phyloP scores from a whole-genome alignment of 2,113 vertebrate species.

The Pelmatolapia mariae region DNA sequence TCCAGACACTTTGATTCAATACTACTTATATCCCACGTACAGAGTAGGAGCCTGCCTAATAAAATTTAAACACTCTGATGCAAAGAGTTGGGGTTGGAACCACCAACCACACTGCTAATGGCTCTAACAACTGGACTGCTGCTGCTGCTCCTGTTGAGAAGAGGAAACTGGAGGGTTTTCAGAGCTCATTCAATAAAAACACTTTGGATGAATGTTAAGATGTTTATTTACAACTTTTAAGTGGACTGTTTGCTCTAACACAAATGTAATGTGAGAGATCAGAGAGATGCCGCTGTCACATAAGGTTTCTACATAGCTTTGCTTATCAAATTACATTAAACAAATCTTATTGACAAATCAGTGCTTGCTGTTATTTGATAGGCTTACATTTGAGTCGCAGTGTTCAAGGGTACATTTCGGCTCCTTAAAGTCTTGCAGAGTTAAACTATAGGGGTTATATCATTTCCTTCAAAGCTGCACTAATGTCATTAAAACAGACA shows the following conservation, averaged over 20 bases:
- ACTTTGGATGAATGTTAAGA: slow-evolving; percentile 40
- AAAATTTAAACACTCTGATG: background rate
- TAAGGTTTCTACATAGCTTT: slow-evolving; percentile 13
- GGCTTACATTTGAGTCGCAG: background rate
- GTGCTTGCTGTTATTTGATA: background rate
- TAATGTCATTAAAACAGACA: background rate
- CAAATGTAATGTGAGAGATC: slow-evolving; percentile 11
- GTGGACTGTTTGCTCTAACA: slow-evolving; percentile 33
- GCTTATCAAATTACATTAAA: background rate
- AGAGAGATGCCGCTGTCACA: background rate
- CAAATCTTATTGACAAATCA: background rate
- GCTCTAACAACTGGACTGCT: background rate
- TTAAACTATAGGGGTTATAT: background rate
- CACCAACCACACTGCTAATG: background rate
- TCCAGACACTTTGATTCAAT: background rate
- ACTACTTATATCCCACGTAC: background rate
- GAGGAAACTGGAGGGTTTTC: background rate
- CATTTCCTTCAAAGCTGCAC: background rate
- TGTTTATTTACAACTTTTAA: slow-evolving; percentile 61
- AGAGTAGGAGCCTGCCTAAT: background rate
- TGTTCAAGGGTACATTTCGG: background rate
- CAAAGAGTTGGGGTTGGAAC: background rate
- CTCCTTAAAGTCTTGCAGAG: background rate
- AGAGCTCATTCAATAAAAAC: background rate
- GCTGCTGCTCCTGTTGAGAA: background rate